Base-by-base conservation (phyloP, 2,888 invertebrate genomes). In the Diogma glabrata region DNA sequence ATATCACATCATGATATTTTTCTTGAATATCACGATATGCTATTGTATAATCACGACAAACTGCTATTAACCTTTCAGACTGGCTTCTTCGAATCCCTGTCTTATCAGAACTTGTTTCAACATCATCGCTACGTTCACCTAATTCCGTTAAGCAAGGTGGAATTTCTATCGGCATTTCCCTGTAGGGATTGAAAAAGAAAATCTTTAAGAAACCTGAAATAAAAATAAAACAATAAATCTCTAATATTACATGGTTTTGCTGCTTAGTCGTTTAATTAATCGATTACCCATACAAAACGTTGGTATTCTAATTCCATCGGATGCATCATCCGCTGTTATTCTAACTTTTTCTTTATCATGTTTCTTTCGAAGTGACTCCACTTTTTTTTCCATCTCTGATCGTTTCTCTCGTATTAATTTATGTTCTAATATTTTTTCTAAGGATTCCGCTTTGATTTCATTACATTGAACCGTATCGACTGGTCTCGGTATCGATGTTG, bases 341-440 rank as follows among this genome's bases (percentile, higher is more conserved):
- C 82, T 78, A 38, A 75, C 63, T 61, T 78, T 79, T 60, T 85
- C 84, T 69, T 88, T 87, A 58, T 88, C 88, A 61, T 85, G 84
- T 60, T 89, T 90, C 63, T 87, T 83, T 50, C 84, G 75, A 52
- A 94, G 64, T 23, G 81, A 75, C 60, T 93, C 91, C 51, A 95
- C 67, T 64, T 94, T 93, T 64, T 92, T 89, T 51, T 92, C 88
- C 57, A 93, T 70, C 66, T 94, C 93, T 1, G 78, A 63, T 40
- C 83, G 78, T 63, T 90, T 89, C 61, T 93, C 92, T 51, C 81
- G 81, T 12, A 91, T 88, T 38, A 79, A 64, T 68, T 94, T 94
- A 64, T 83, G 80, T 5, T 85, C 84, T 62, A 89, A 76, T 17
- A 95, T 75, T 57, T 83, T 80, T 16, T 89, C 87, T 47, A 94